phyloP scores from a whole-genome alignment of 2,888 invertebrate species.

The Ormyrus pomaceus region DNA sequence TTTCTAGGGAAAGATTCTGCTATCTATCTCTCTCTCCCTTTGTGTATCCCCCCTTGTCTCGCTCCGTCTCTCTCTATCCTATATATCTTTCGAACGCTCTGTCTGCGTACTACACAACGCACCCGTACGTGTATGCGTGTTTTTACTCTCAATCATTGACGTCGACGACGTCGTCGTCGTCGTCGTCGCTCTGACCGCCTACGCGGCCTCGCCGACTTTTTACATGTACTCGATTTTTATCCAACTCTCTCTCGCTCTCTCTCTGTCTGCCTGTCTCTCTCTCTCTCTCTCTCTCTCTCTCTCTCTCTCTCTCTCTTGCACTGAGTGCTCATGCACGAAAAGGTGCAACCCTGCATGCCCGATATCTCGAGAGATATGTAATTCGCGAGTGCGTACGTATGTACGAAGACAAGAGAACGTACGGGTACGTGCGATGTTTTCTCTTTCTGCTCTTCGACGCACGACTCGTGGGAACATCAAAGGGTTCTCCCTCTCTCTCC shows the following conservation, averaged over 20 bases:
- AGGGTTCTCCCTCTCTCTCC: conserved; percentile 57
- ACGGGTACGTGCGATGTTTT: conserved; percentile 35
- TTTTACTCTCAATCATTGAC: background rate
- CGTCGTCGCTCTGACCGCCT: conserved; percentile 15
- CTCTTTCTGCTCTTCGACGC: conserved; percentile 44
- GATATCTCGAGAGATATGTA: conserved; percentile 22
- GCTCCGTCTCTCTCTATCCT: conserved; percentile 10
- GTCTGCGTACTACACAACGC: conserved; percentile 8
- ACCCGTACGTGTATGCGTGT: conserved; percentile 9
- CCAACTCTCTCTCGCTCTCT: background rate
- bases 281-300: background rate
- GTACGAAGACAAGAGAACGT: conserved; percentile 16
- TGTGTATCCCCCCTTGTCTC: conserved; percentile 34
- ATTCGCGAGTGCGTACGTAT: background rate
- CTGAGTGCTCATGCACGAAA: background rate
- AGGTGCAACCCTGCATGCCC: conserved; percentile 12
- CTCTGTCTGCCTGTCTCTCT: background rate
- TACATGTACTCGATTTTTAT: conserved; percentile 19
- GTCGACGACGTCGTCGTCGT: conserved; percentile 17
- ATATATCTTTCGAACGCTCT: conserved; percentile 8
- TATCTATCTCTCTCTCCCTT: conserved; percentile 44
- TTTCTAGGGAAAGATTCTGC: conserved; percentile 51
- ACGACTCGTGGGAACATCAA: conserved; percentile 54
- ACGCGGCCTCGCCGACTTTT: conserved; percentile 27
- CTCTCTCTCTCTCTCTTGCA: background rate